Conservation (phyloP, 1,140 invertebrate genomes). For the Cyclargus thomasi region DNA sequence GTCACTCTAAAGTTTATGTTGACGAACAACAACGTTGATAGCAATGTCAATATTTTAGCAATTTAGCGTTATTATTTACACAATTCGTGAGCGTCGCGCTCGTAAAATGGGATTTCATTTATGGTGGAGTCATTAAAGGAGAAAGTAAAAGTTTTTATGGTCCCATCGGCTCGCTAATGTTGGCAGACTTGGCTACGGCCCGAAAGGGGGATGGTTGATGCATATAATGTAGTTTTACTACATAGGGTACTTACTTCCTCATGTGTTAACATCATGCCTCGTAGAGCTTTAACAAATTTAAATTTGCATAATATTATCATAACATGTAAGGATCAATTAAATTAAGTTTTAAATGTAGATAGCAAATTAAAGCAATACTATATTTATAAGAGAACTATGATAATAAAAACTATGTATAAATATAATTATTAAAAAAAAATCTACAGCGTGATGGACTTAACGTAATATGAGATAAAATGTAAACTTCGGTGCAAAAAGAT, state of each 20-base stretch:
- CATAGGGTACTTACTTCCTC: background rate
- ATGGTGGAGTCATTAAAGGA: constrained; percentile 42
- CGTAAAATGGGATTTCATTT: constrained; percentile 31
- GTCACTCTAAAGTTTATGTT: background rate
- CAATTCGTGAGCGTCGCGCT: background rate
- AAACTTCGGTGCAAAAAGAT: no score
- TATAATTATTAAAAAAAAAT: no score
- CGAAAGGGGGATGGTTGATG: background rate
- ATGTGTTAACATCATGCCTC: background rate
- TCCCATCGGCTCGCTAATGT: constrained; percentile 32
- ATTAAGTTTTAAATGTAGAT: no score
- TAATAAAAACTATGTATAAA: no score
- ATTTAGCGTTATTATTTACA: background rate
- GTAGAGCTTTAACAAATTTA: background rate
- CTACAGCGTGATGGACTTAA: no score
- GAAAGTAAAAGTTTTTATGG: constrained; percentile 62
- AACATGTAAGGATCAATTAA: no score
- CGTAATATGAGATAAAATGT: no score
- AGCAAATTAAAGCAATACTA: no score
- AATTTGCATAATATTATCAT: background rate
- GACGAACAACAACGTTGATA: background rate
- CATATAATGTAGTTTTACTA: background rate
- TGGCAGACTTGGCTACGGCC: constrained; percentile 4
- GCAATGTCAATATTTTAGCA: constrained; percentile 4
- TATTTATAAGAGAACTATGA: no score